Conservation (phyloP, 2,888 invertebrate genomes). For the Cantharis lateralis region DNA sequence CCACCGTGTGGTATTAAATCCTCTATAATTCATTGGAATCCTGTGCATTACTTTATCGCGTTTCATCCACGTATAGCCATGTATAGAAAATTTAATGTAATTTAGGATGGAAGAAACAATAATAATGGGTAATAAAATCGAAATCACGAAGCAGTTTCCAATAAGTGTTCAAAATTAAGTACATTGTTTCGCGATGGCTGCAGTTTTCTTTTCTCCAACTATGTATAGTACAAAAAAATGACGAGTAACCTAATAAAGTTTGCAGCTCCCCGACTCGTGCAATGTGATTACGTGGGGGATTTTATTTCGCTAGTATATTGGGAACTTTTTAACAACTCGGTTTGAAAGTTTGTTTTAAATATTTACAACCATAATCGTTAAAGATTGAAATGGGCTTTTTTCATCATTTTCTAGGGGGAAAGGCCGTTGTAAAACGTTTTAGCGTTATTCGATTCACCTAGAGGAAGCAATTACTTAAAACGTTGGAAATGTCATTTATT, state of each 20-base stretch:
- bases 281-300: background rate
- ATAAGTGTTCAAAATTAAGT: no score
- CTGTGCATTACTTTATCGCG: no score
- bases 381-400: background rate
- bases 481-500: background rate
- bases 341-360: background rate
- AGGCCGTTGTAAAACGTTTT: background rate
- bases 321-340: background rate
- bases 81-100: no score
- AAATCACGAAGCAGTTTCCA: background rate
- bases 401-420: background rate
- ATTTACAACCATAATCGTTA: background rate
- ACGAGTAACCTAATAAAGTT: no score
- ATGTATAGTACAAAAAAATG: no score
- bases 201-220: no score
- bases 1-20: no score
- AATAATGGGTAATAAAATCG: background rate
- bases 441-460: background rate
- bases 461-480: background rate
- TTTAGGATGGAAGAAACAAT: no score
- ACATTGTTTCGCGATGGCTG: no score
- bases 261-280: no score
- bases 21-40: no score
- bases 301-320: background rate
- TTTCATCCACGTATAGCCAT: no score